Evolutionary conservation across 2,888 invertebrate genomes (phyloP), one percentile per base, ranked within the genome.

Genomic region (Seladonia tumulorum): DNA sequence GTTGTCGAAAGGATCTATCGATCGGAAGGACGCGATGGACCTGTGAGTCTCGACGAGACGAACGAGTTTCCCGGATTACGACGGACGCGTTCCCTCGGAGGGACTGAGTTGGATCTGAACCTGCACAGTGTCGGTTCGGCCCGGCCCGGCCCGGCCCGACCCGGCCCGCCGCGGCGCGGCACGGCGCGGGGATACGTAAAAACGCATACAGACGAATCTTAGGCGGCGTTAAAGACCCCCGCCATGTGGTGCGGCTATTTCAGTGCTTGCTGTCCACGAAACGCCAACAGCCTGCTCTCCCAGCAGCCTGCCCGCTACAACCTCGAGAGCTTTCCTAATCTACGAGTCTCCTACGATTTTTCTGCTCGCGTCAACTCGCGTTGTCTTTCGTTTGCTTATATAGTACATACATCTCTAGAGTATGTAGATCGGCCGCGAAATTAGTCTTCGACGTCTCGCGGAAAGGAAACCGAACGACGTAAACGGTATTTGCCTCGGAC

Each of bases 211-310:
- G 83, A 76, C 42, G 78, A 78, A 76, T 81, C 80, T 42, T 83
- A 75, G 53, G 73, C 77, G 70, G 70, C 73, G 70, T 73, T 81
- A 92, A 92, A 92, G 92, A 93, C 93, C 93, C 93, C 93, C 93
- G 94, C 93, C 94, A 94, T 94, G 94, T 94, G 94, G 92, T 91
- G 90, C 83, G 86, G 94, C 93, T 94, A 94, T 94, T 94, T 94
- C 93, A 92, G 94, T 93, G 89, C 88, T 89, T 78, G 87, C 87
- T 83, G 81, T 87, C 88, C 79, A 74, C 75, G 85, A 79, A 77
- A n/a, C 70, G 39, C n/a, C 68, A 22, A 63, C 78, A 66, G 71
- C 63, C 57, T 16, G 16, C 63, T 60, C 60, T 7, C 29, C 2
- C 57, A 57, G n/a, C 57, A n/a, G 57, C 57, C 57, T 57, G 57